Base-by-base conservation (phyloP, 2,888 invertebrate species). In the Cerastis rubricosa region DNA sequence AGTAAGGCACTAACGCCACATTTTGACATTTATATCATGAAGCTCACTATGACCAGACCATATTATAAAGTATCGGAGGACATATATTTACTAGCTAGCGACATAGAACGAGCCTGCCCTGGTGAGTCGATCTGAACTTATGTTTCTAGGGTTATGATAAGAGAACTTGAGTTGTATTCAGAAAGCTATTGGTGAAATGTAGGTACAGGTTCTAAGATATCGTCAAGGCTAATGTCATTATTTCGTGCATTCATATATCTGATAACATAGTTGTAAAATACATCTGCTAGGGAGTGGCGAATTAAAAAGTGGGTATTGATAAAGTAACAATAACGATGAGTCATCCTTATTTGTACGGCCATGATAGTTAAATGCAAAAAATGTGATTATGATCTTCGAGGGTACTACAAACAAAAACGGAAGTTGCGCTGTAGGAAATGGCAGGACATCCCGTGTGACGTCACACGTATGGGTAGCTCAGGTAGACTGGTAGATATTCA, bases 401-500 rank as follows among this genome's bases (percentile, higher is more conserved):
- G 49, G 76, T 63, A 75, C 74, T 73, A 81, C 75, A 72, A 79
- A 75, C 59, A 81, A 74, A 84, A 85, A 73, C 85, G 88, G 88
- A 88, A 80, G 83, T 83, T 74, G 72, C 77, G 71, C 57, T 75
- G 73, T 80, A 84, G 80, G 78, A 86, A 77, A 87, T 78, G 71
- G 70, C 78, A 77, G 84, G 77, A 87, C 75, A 85, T 85, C 84
- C 86, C 80, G 86, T 84, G 63, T 87, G 86, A 86, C 84, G 86
- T 79, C 86, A 83, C 45, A n/a, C 43, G 47, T 68, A 57, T 19
- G 59, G 17, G 59, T 49, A 63, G 11, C 1, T n/a, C n/a, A n/a
- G n/a, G n/a, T n/a, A n/a, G 29, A 61, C 19, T 35, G 29, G 63
- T 40, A 65, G 25, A 40, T 74, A 69, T 59, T 74, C 72, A 71